A percentile compares a stretch with the other conserved stretches of the same genome.
Conservation (phyloP, 2,888 invertebrate species). For the Dicycla oo region DNA sequence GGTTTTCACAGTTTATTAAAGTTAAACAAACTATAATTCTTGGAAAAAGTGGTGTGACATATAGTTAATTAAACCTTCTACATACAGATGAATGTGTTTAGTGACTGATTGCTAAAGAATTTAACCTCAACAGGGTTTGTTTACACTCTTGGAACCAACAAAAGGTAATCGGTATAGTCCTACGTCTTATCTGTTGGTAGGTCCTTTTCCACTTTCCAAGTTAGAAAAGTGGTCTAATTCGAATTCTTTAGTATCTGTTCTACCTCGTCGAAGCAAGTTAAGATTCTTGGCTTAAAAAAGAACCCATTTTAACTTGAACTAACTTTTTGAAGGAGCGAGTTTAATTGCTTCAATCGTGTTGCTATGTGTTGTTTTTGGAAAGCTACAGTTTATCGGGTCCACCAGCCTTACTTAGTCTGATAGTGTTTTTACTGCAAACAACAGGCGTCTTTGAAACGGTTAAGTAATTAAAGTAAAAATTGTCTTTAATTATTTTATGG, state of each 20-base stretch:
- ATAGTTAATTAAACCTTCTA: background rate
- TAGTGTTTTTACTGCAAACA: slow-evolving; percentile 3
- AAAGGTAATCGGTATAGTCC: background rate
- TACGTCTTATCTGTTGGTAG: background rate
- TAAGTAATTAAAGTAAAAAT: no score
- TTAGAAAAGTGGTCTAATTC: slow-evolving; percentile 15
- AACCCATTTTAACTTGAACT: slow-evolving; percentile 28
- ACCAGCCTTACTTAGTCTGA: background rate
- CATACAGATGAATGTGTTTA: no score
- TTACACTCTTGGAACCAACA: background rate
- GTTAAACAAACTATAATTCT: background rate
- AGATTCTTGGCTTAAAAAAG: slow-evolving; percentile 9
- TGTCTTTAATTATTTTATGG: background rate
- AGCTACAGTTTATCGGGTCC: slow-evolving; percentile 20
- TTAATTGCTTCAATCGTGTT: slow-evolving; percentile 40
- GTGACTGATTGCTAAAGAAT: background rate
- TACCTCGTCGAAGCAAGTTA: slow-evolving; percentile 4
- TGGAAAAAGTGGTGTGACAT: background rate
- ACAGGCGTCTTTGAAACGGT: background rate
- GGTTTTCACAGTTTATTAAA: background rate
- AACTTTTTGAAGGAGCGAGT: slow-evolving; percentile 33
- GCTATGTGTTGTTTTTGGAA: slow-evolving; percentile 29
- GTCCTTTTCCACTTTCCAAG: background rate
- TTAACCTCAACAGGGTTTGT: background rate
- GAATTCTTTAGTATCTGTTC: slow-evolving; percentile 6